phyloP scores from a whole-genome alignment of 2,797 vertebrate genomes.

The Parambassis ranga region DNA sequence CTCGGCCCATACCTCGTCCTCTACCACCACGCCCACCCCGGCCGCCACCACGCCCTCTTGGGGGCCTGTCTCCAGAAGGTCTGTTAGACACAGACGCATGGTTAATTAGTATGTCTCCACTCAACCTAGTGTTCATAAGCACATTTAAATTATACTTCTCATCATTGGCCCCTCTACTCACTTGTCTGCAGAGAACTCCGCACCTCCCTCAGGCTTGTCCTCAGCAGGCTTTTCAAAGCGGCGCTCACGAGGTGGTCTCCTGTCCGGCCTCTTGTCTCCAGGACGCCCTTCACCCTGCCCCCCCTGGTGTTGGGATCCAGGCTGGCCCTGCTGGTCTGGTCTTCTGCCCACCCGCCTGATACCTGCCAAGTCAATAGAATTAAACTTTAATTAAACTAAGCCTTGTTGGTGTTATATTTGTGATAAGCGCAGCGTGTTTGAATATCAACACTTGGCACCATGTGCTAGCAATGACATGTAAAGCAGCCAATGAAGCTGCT shows the following conservation, averaged over 20 bases:
- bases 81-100: slow-evolving; percentile 61
- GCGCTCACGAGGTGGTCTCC: slow-evolving; percentile 95
- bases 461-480: not conserved
- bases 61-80: slow-evolving; percentile 88
- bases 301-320: slow-evolving; percentile 74
- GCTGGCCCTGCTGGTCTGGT: slow-evolving; percentile 87
- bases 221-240: slow-evolving; percentile 92
- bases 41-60: slow-evolving; percentile 90
- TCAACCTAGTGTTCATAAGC: not conserved
- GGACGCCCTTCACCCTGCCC: slow-evolving; percentile 89
- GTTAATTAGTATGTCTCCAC: not conserved
- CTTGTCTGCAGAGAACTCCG: slow-evolving; percentile 93
- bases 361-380: slow-evolving; percentile 71
- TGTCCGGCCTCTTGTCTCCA: slow-evolving; percentile 90
- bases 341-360: slow-evolving; percentile 93
- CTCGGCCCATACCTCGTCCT: slow-evolving; percentile 92
- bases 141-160: not conserved
- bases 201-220: slow-evolving; percentile 92
- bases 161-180: slow-evolving; percentile 65
- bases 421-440: not conserved
- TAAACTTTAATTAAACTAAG: not conserved
- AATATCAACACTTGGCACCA: not conserved
- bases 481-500: not conserved
- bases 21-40: slow-evolving; percentile 90
- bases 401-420: too few species aligned